Conservation (phyloP, 2,113 vertebrate genomes). For the chimpanzee (Pan troglodytes) region NHGRI_mPanTro3-v2.1_pri NC_072404.2:119591501-119592000, state of each 20-base stretch:
- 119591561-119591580: not conserved
- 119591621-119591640: not conserved
- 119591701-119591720: not conserved
- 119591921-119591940: not conserved
- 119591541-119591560: not conserved
- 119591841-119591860: not conserved
- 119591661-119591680: not conserved
- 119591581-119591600: not conserved
- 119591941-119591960: conserved; percentile 30
- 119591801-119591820: not conserved
- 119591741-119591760: not conserved
- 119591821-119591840: not conserved
- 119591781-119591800: not conserved
- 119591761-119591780: not conserved
- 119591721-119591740: not conserved
- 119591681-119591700: not conserved
- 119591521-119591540: not conserved
- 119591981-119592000: conserved; percentile 11
- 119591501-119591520: not conserved
- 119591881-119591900: not conserved
- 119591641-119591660: not conserved
- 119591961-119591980: conserved; percentile 36
- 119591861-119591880: not conserved
- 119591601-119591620: not conserved
- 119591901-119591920: not conserved